These are phyloP conservation scores for Plodia interpunctella DNA, from an alignment of 1,140 invertebrate species.

Conservation along the genomic window DNA sequence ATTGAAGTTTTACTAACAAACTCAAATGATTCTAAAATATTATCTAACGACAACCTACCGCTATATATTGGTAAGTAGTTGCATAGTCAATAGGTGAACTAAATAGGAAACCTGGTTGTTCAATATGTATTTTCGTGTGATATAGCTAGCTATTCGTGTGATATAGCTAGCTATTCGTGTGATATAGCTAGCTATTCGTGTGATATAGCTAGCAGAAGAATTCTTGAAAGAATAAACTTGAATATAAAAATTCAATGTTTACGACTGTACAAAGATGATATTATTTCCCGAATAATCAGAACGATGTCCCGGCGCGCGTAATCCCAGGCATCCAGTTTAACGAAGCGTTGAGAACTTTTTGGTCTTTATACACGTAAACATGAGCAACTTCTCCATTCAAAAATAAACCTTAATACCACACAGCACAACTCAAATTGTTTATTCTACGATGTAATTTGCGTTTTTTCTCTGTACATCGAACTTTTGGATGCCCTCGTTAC, in stretches of 20 bases:
- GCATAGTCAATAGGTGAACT: too few relatives aligned
- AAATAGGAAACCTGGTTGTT: too few relatives aligned
- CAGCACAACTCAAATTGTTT: slow-evolving; percentile 10
- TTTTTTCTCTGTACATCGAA: slow-evolving; percentile 29
- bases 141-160: too few relatives aligned
- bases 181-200: too few relatives aligned
- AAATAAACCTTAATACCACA: slow-evolving; percentile 27
- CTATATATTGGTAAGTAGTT: too few relatives aligned
- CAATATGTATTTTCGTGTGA: too few relatives aligned
- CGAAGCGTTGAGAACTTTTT: slow-evolving; percentile 58
- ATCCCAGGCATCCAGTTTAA: slow-evolving; percentile 56
- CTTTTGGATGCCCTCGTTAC: slow-evolving; percentile 41
- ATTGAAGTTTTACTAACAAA: too few relatives aligned
- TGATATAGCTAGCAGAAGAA: too few relatives aligned
- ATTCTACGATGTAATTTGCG: neutral
- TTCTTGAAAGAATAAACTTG: too few relatives aligned
- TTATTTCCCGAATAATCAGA: slow-evolving; percentile 40
- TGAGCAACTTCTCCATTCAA: slow-evolving; percentile 12
- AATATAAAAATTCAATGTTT: neutral
- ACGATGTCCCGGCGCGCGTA: slow-evolving; percentile 45
- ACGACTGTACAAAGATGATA: neutral
- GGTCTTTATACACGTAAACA: slow-evolving; percentile 48
- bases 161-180: too few relatives aligned
- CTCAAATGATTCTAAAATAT: too few relatives aligned
- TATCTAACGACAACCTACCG: too few relatives aligned